phyloP scores from a whole-genome alignment of 2,797 vertebrate genomes.

The Crenichthys baileyi region DNA sequence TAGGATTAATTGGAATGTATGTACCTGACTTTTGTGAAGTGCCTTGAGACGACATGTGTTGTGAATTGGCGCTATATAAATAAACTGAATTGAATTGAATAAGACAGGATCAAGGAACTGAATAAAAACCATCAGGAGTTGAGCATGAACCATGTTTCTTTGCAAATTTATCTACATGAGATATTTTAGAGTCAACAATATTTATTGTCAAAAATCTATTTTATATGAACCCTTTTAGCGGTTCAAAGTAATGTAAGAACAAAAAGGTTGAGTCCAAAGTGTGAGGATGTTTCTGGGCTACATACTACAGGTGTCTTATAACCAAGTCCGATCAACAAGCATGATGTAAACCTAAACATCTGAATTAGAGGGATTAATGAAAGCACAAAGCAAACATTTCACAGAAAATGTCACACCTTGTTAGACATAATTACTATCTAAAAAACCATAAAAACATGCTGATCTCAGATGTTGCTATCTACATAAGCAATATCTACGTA shows the following conservation, averaged over 20 bases:
- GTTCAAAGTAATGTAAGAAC: not conserved
- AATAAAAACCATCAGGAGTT: not conserved
- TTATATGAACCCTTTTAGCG: not conserved
- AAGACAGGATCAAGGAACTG: not conserved
- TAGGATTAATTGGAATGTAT: too few relatives aligned
- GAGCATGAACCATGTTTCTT: not conserved
- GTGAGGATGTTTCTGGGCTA: not conserved
- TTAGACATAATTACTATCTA: not conserved
- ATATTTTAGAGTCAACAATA: not conserved
- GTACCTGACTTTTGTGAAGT: too few relatives aligned
- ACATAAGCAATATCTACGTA: slow-evolving; percentile 25
- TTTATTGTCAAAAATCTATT: not conserved
- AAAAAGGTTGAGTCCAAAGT: not conserved
- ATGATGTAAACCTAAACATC: not conserved
- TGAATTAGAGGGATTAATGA: slow-evolving; percentile 1
- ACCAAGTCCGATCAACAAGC: not conserved
- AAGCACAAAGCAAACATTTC: slow-evolving; percentile 8
- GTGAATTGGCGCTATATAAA: too few relatives aligned
- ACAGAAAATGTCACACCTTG: not conserved
- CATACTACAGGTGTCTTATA: not conserved
- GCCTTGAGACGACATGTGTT: too few relatives aligned
- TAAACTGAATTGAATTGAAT: too few relatives aligned
- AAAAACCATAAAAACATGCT: not conserved
- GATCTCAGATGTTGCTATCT: slow-evolving; percentile 21
- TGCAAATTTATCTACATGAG: not conserved